Conservation (phyloP, 2,797 vertebrate genomes). For the Cercopithecus neglectus region DNA sequence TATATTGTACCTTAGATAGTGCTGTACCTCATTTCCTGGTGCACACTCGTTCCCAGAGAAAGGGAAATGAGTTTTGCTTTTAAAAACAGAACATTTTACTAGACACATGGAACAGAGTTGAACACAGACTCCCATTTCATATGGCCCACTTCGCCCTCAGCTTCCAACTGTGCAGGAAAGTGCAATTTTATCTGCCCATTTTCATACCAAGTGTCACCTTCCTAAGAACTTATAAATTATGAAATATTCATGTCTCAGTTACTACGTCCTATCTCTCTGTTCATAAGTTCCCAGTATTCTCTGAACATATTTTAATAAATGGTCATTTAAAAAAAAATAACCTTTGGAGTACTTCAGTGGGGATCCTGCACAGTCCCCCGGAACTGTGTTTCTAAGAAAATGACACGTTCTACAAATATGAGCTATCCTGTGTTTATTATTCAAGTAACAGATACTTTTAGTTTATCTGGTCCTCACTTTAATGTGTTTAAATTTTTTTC, state of each 20-base stretch:
- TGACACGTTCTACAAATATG: background rate
- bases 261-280: background rate
- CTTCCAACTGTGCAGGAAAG: background rate
- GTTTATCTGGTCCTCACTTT: background rate
- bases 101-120: background rate
- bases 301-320: background rate
- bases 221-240: background rate
- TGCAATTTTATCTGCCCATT: background rate
- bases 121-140: background rate
- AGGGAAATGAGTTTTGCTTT: slow-evolving; percentile 50
- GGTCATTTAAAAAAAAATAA: background rate
- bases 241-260: background rate
- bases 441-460: background rate
- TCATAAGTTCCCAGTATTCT: background rate
- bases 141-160: background rate
- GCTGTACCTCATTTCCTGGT: slow-evolving; percentile 22
- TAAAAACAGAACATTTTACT: background rate
- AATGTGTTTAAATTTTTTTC: background rate
- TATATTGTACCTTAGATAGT: background rate
- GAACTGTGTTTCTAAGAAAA: background rate
- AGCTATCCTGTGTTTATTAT: background rate
- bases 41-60: background rate
- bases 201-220: background rate
- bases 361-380: background rate
- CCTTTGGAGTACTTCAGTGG: background rate